Evolutionary conservation across 2,113 vertebrate genomes (phyloP).

Genomic region (Phoenicopterus ruber): DNA sequence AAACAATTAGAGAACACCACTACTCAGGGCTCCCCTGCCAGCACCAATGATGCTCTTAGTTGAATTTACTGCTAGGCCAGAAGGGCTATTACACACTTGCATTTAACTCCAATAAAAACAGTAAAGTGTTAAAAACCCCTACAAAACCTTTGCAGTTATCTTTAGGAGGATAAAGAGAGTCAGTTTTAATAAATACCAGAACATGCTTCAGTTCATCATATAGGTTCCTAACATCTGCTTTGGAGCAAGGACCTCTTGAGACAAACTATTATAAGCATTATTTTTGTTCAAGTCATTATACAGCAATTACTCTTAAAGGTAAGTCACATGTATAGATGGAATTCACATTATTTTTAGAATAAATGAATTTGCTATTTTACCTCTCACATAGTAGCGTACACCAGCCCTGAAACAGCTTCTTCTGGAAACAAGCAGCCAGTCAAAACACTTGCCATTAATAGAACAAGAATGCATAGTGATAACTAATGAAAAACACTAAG

Average conservation of each 20-base stretch:
- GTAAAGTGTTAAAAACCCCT: neutral
- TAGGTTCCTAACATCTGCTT: neutral
- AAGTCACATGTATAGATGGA: neutral
- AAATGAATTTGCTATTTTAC: slow-evolving; percentile 63
- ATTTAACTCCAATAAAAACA: neutral
- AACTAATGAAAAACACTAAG: slow-evolving; percentile 75
- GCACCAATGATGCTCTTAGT: neutral
- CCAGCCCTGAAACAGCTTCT: slow-evolving; percentile 95
- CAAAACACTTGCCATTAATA: slow-evolving; percentile 90
- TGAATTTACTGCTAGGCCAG: neutral
- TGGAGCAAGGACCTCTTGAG: neutral
- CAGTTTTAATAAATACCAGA: neutral
- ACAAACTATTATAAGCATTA: neutral
- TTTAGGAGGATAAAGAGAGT: neutral
- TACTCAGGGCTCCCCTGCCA: neutral
- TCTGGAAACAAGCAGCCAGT: slow-evolving; percentile 92
- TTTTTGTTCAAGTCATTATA: neutral
- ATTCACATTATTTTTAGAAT: neutral
- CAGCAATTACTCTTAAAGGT: neutral
- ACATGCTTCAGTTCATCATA: neutral
- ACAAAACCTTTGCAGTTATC: neutral
- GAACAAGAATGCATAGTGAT: slow-evolving; percentile 88
- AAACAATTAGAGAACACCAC: neutral
- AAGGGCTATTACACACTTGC: neutral
- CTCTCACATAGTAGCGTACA: slow-evolving; percentile 93